Percentiles rank a stretch among this genome's conserved stretches.
These are phyloP conservation scores for Fundulus diaphanus DNA, from an alignment of 2,797 vertebrate genomes.

Conservation along the genomic window DNA sequence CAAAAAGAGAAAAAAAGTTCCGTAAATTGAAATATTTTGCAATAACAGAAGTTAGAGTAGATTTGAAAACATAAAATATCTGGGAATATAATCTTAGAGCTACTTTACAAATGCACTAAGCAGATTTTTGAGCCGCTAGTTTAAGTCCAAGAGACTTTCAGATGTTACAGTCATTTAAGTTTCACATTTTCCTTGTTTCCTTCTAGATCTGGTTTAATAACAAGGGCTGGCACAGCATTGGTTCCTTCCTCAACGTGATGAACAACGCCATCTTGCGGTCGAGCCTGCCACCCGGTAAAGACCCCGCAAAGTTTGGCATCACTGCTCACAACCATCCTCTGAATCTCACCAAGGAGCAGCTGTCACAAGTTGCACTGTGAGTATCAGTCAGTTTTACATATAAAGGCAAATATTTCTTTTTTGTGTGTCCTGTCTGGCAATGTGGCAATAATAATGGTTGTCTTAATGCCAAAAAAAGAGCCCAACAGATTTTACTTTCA, in stretches of 20 bases:
- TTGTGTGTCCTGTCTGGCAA: too few species aligned
- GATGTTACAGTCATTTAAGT: conserved; percentile 6
- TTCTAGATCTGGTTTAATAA: conserved; percentile 99
- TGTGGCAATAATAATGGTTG: too few species aligned
- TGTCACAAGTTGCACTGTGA: conserved; percentile 97
- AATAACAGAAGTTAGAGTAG: background rate
- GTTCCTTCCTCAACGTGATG: conserved; percentile 94
- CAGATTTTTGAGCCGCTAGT: background rate
- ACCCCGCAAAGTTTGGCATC: conserved; percentile 89
- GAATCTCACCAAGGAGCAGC: conserved; percentile 98
- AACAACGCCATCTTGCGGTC: conserved; percentile 95
- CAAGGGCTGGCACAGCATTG: conserved; percentile 98
- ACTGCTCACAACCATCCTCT: conserved; percentile 94
- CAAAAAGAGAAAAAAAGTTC: background rate
- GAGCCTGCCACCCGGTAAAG: conserved; percentile 83
- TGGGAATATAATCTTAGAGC: background rate
- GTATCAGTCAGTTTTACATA: conserved; percentile 48
- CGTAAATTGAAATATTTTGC: background rate
- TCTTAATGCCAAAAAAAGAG: too few species aligned
- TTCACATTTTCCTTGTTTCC: background rate
- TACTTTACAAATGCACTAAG: background rate
- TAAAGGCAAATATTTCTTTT: too few species aligned
- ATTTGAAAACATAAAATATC: background rate
- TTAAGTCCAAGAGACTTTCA: conserved; percentile 1
- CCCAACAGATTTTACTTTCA: too few species aligned